A percentile compares a stretch with the other conserved stretches of the same genome.
Conservation (phyloP, 1,140 invertebrate species). For the Papilio xuthus region DNA sequence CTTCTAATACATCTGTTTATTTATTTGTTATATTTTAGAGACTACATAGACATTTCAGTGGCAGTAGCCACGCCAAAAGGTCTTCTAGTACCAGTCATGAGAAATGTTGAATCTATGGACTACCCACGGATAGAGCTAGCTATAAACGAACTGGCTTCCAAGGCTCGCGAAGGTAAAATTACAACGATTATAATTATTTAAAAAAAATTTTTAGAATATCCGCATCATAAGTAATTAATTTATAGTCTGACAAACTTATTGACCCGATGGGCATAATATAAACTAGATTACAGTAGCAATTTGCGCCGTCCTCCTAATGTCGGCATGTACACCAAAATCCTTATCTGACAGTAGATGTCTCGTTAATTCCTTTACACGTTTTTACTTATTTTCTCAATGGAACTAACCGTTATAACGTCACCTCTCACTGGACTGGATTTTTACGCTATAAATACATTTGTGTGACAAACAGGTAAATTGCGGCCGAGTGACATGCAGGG, state of each 20-base stretch:
- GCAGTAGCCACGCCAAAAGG: constrained; percentile 99
- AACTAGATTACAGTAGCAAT: too few species aligned
- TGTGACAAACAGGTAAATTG: constrained; percentile 79
- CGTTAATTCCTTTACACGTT: too few species aligned
- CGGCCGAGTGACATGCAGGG: constrained; percentile 99
- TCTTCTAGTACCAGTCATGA: constrained; percentile 98
- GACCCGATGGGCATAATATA: too few species aligned
- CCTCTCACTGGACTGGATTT: not conserved
- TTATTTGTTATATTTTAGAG: constrained; percentile 78
- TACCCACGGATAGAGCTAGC: constrained; percentile 97
- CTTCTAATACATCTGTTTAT: not conserved
- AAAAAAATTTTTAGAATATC: too few species aligned
- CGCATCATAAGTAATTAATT: too few species aligned
- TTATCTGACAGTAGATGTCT: too few species aligned
- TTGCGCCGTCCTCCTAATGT: too few species aligned
- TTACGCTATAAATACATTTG: not conserved
- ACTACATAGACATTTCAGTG: constrained; percentile 99
- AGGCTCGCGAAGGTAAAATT: constrained; percentile 89
- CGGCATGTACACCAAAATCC: too few species aligned
- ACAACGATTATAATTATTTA: too few species aligned
- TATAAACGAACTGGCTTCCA: constrained; percentile 93
- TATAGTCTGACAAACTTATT: too few species aligned
- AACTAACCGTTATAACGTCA: too few species aligned
- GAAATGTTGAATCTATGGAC: constrained; percentile 98
- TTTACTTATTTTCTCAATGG: not conserved